phyloP scores from a whole-genome alignment of 1,140 invertebrate species.

The Zaprionus africanus region DNA sequence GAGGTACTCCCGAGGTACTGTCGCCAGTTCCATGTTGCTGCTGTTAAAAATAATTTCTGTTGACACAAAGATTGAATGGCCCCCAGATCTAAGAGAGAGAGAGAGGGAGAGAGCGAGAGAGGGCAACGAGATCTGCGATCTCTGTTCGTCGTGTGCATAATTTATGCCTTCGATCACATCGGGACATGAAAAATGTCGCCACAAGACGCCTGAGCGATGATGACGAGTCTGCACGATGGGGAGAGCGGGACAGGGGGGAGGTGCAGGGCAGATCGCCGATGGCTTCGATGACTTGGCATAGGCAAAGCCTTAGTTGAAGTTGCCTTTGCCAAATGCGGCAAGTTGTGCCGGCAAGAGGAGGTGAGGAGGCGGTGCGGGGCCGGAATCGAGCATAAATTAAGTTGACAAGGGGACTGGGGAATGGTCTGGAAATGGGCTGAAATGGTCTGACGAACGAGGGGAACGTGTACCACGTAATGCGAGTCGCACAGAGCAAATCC shows the following conservation, averaged over 20 bases:
- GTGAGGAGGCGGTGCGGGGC: neutral
- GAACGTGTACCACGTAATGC: slow-evolving; percentile 7
- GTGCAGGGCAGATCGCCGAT: slow-evolving; percentile 17
- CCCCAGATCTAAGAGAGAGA: slow-evolving; percentile 15
- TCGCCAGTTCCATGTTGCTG: slow-evolving; percentile 42
- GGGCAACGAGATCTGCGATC: slow-evolving; percentile 37
- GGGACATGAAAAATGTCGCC: slow-evolving; percentile 82
- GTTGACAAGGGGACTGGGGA: slow-evolving; percentile 61
- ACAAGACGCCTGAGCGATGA: slow-evolving; percentile 72
- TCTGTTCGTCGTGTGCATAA: slow-evolving; percentile 58
- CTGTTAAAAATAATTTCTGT: slow-evolving; percentile 82
- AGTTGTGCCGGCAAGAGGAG: neutral
- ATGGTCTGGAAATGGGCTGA: slow-evolving; percentile 6
- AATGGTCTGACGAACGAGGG: neutral
- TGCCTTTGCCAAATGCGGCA: slow-evolving; percentile 68
- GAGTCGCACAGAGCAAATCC: slow-evolving; percentile 23
- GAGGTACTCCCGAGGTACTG: slow-evolving; percentile 9
- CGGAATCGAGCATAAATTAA: slow-evolving; percentile 79
- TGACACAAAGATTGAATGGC: slow-evolving; percentile 82
- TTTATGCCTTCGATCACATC: slow-evolving; percentile 82
- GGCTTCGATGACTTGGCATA: slow-evolving; percentile 48
- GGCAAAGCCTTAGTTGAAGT: slow-evolving; percentile 45
- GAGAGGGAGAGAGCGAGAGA: neutral
- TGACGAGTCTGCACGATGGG: slow-evolving; percentile 50
- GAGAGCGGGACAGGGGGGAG: neutral